A percentile compares a stretch with the other conserved stretches of the same genome.
Evolutionary conservation across 2,113 vertebrate genomes (phyloP).

Genomic region (Tauraco erythrolophus): DNA sequence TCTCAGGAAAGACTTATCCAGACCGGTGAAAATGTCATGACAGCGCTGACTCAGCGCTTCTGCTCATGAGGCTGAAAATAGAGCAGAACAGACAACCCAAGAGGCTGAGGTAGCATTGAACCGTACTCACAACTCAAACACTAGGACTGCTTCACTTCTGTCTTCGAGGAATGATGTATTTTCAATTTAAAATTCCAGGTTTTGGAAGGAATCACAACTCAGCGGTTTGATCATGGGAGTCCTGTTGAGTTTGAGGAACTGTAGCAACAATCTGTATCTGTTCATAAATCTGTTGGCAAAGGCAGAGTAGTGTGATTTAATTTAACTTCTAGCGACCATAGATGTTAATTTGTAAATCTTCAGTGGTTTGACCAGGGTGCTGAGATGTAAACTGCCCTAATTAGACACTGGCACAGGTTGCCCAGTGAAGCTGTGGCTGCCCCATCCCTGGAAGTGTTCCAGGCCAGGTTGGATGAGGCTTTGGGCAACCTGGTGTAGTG

Average conservation of each 20-base stretch:
- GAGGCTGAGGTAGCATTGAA: rapidly evolving
- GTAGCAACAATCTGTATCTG: background rate
- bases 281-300: too few species aligned
- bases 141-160: too few species aligned
- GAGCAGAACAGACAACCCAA: too few species aligned
- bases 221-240: rapidly evolving
- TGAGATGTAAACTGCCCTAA: background rate
- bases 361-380: background rate
- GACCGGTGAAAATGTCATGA: background rate
- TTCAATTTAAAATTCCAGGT: background rate
- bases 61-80: background rate
- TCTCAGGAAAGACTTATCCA: background rate
- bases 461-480: too few species aligned
- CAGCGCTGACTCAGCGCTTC: rapidly evolving
- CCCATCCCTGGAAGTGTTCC: too few species aligned
- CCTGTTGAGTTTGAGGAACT: background rate
- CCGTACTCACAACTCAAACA: background rate
- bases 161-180: background rate
- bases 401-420: too few species aligned
- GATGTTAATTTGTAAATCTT: too few species aligned
- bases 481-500: too few species aligned
- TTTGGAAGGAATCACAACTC: background rate
- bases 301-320: background rate
- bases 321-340: rapidly evolving
- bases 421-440: too few species aligned